Percentiles rank a stretch among this genome's conserved stretches.
These are phyloP conservation scores for Diglossa cyanea DNA, from an alignment of 2,797 vertebrate genomes.

Conservation along the genomic window DNA sequence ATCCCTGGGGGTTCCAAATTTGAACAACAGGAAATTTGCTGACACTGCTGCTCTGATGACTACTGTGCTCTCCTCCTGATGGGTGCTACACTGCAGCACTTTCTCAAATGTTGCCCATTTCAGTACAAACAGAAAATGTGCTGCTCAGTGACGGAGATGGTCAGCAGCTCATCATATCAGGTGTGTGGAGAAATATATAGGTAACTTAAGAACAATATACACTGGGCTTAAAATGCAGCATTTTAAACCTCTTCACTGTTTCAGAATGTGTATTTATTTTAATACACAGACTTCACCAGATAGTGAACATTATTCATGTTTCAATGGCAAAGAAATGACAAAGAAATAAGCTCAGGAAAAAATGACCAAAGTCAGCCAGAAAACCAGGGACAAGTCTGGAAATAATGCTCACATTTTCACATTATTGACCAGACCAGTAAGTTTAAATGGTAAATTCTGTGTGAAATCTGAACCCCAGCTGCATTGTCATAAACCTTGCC, in stretches of 20 bases:
- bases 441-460: background rate
- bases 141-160: background rate
- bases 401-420: background rate
- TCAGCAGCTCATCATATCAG: background rate
- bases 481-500: background rate
- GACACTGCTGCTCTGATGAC: background rate
- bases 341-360: background rate
- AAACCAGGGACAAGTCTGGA: background rate
- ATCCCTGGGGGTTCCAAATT: background rate
- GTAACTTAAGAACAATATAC: background rate
- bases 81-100: background rate
- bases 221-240: background rate
- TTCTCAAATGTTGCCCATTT: background rate
- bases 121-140: background rate
- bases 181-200: background rate
- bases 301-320: background rate
- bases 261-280: background rate
- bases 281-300: background rate
- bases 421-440: background rate
- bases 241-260: background rate
- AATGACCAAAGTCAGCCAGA: background rate
- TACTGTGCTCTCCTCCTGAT: background rate
- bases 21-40: background rate
- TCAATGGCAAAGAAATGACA: background rate
- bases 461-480: background rate